Evolutionary conservation across 2,797 vertebrate species (phyloP).

Genomic region (Ceyx erithaca): DNA sequence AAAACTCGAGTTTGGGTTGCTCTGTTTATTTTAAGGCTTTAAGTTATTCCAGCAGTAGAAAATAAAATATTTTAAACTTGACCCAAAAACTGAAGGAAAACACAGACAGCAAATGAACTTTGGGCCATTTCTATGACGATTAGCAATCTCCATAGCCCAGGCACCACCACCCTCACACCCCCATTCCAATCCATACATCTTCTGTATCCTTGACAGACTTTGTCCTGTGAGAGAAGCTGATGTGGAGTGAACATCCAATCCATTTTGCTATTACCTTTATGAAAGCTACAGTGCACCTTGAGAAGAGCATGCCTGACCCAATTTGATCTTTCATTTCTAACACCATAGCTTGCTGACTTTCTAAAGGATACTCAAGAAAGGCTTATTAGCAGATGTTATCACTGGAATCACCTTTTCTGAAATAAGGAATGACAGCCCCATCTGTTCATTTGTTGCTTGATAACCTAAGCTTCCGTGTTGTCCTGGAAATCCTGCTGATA

Average conservation of each 20-base stretch:
- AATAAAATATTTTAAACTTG: neutral
- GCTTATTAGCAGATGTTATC: constrained; percentile 76
- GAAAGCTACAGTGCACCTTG: constrained; percentile 64
- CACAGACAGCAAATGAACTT: neutral
- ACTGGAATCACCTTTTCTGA: constrained; percentile 68
- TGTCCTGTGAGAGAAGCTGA: constrained; percentile 38
- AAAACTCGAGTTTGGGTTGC: neutral
- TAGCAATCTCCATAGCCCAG: neutral
- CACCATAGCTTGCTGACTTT: constrained; percentile 60
- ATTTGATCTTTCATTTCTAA: constrained; percentile 76
- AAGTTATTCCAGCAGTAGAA: neutral
- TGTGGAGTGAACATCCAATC: constrained; percentile 58
- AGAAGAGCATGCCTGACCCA: constrained; percentile 67
- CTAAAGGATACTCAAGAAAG: constrained; percentile 70
- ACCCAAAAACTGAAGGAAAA: neutral
- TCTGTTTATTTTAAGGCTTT: neutral
- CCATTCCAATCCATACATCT: neutral
- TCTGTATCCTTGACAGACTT: neutral
- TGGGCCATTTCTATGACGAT: neutral
- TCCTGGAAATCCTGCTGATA: constrained; percentile 64
- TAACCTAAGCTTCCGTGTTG: constrained; percentile 63
- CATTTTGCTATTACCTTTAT: constrained; percentile 71
- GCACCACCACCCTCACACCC: neutral
- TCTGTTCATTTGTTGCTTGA: constrained; percentile 73
- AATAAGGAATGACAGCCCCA: constrained; percentile 71